These are phyloP conservation scores for Otolemur crassicaudatus DNA, from an alignment of 2,797 vertebrate species.

Conservation along the genomic window DNA sequence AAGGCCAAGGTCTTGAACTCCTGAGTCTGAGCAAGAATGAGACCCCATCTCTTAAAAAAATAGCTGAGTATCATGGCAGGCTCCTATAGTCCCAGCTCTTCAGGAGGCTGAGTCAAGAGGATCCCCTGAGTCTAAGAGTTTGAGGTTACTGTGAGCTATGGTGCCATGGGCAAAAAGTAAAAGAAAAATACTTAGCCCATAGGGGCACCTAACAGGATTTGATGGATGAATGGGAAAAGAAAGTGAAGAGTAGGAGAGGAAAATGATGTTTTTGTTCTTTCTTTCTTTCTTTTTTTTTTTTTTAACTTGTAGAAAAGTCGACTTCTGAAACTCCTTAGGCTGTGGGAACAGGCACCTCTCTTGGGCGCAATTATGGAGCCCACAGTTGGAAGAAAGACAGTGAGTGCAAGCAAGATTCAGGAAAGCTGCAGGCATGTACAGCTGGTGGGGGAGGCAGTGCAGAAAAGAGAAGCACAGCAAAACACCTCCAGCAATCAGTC, in stretches of 20 bases:
- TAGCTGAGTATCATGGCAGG: too few species aligned
- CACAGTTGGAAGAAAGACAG: not conserved
- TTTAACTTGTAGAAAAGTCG: conserved; percentile 43
- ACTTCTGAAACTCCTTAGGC: conserved; percentile 49
- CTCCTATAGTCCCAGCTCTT: too few species aligned
- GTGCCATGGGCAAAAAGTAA: too few species aligned
- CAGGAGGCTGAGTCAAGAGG: too few species aligned
- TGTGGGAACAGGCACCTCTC: conserved; percentile 38
- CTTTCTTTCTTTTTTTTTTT: not conserved
- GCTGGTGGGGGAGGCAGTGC: not conserved
- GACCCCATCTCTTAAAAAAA: too few species aligned
- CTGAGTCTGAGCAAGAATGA: too few species aligned
- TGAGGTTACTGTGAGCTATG: too few species aligned
- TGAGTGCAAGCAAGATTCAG: conserved; percentile 46
- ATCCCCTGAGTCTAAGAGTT: too few species aligned
- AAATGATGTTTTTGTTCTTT: not conserved
- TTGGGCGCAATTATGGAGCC: conserved; percentile 63
- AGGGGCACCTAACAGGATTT: not conserved
- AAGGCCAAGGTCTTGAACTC: too few species aligned
- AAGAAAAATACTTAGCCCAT: too few species aligned
- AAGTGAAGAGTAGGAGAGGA: not conserved
- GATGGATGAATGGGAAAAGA: not conserved
- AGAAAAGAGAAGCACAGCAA: not conserved
- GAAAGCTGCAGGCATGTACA: conserved; percentile 53
- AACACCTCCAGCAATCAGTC: conserved; percentile 44